A percentile compares a stretch with the other conserved stretches of the same genome.
Conservation (phyloP, 2,888 invertebrate species). For the Lydus trimaculatus region DNA sequence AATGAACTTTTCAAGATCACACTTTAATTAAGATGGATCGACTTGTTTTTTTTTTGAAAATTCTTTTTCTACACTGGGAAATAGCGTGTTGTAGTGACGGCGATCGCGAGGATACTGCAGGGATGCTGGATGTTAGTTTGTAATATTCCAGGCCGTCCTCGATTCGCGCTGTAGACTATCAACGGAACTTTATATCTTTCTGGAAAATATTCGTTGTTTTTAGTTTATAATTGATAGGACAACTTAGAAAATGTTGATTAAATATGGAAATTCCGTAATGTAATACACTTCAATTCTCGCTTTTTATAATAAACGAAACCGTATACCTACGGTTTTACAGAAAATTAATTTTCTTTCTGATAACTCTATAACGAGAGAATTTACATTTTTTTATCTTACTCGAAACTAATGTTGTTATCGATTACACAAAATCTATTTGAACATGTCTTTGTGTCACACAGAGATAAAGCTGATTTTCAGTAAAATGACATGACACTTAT, state of each 20-base stretch:
- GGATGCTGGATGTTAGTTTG: constrained; percentile 46
- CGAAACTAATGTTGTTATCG: too few relatives aligned
- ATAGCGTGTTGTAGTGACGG: constrained; percentile 43
- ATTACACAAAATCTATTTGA: background rate
- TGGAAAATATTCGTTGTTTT: constrained; percentile 17
- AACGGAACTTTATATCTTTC: constrained; percentile 30
- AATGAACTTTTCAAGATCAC: constrained; percentile 6
- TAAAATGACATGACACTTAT: background rate
- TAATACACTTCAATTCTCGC: background rate
- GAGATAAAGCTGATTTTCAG: background rate
- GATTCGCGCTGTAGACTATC: constrained; percentile 18
- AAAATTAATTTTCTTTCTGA: too few relatives aligned
- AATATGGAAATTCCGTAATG: background rate
- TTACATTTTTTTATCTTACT: too few relatives aligned
- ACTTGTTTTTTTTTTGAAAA: constrained; percentile 6
- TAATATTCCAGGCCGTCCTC: constrained; percentile 38
- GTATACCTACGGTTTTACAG: too few relatives aligned
- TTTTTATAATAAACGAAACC: too few relatives aligned
- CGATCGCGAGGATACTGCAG: constrained; percentile 56
- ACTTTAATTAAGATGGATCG: constrained; percentile 12
- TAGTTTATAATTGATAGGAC: constrained; percentile 22
- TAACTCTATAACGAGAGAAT: too few relatives aligned
- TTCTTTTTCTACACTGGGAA: constrained; percentile 15
- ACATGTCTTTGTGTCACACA: background rate
- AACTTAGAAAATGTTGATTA: background rate